phyloP scores from a whole-genome alignment of 2,113 vertebrate genomes.

The Dryoscopus gambensis region DNA sequence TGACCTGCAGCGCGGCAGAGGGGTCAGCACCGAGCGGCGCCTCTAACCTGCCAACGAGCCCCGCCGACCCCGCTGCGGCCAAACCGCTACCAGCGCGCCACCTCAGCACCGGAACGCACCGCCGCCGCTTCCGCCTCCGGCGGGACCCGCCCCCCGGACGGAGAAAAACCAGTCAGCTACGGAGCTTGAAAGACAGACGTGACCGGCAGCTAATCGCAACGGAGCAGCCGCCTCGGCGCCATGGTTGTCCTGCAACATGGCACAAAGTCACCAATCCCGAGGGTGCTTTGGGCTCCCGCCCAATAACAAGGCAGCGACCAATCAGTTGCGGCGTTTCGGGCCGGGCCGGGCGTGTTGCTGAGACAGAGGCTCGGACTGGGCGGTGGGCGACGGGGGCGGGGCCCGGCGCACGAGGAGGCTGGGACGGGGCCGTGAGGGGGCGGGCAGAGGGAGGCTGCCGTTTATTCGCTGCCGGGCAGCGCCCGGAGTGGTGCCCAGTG shows the following conservation, averaged over 20 bases:
- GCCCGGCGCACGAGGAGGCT: accelerated
- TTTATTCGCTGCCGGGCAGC: accelerated
- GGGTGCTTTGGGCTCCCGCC: neutral
- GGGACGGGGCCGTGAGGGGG: no score
- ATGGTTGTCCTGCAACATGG: neutral
- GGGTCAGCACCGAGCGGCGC: neutral
- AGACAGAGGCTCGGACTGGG: neutral
- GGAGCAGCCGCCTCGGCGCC: neutral
- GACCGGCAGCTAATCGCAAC: accelerated
- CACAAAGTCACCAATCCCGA: neutral
- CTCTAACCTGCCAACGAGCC: neutral
- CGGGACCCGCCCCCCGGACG: accelerated
- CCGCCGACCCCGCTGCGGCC: neutral
- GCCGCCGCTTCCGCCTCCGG: neutral
- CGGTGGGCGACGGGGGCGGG: neutral
- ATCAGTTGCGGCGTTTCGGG: neutral
- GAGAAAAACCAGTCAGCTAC: neutral
- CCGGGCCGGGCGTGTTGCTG: accelerated
- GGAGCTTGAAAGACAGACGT: accelerated
- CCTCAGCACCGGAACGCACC: slow-evolving; percentile 54
- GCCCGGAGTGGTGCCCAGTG: accelerated
- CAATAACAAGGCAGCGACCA: neutral
- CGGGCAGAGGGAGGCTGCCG: accelerated
- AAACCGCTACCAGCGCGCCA: neutral
- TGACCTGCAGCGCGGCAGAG: neutral